phyloP scores from a whole-genome alignment of 1,140 invertebrate genomes.

The Orius insidiosus region DNA sequence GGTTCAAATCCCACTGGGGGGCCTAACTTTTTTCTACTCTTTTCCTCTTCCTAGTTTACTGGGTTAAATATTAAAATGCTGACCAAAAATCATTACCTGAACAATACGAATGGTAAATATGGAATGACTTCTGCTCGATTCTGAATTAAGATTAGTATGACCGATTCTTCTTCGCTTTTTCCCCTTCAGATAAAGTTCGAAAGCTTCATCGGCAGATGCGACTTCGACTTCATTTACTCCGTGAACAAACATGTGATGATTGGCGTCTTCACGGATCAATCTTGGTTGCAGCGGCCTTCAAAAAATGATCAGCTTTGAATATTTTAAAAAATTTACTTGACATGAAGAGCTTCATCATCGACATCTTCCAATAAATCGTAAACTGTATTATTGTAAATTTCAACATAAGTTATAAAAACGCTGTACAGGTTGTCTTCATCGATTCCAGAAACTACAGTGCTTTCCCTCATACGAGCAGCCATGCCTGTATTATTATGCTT shows the following conservation, averaged over 20 bases:
- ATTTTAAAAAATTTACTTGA: not conserved
- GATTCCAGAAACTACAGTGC: constrained; percentile 41
- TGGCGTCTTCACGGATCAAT: constrained; percentile 56
- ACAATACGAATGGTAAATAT: constrained; percentile 85
- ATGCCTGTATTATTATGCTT: constrained; percentile 26
- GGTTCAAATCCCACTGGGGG: no score
- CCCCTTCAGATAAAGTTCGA: constrained; percentile 64
- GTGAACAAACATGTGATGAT: constrained; percentile 79
- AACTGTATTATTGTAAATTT: constrained; percentile 96
- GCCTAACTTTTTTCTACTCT: no score
- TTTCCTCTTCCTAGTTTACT: no score
- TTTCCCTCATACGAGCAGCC: constrained; percentile 30
- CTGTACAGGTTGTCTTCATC: constrained; percentile 69
- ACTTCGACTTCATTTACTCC: constrained; percentile 81
- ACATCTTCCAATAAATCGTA: constrained; percentile 83
- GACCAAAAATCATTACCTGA: constrained; percentile 39
- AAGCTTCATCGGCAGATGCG: constrained; percentile 76
- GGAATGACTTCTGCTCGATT: constrained; percentile 85
- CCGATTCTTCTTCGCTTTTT: constrained; percentile 72
- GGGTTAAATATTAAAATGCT: no score
- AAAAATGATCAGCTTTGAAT: constrained; percentile 13
- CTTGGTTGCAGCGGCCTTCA: constrained; percentile 37
- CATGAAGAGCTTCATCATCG: constrained; percentile 18
- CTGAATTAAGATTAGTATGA: constrained; percentile 74
- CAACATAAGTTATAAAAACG: constrained; percentile 91